These are phyloP conservation scores for Cheilinus undulatus DNA, from an alignment of 2,113 vertebrate species.

Conservation along the genomic window DNA sequence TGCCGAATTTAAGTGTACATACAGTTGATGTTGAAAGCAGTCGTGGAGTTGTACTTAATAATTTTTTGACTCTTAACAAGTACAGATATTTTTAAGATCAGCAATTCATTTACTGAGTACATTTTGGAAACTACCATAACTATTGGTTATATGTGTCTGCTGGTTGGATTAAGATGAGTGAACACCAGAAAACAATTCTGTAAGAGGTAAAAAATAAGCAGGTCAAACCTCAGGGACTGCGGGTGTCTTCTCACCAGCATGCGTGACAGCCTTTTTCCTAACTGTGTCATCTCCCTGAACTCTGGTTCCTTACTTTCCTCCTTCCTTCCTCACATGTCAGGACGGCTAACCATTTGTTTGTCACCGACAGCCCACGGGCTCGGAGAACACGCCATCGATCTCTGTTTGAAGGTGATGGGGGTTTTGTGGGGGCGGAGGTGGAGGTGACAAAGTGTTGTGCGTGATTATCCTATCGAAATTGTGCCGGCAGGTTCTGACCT, in stretches of 20 bases:
- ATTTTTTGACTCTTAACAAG: no score
- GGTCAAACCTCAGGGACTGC: background rate
- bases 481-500: constrained; percentile 33
- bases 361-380: constrained; percentile 41
- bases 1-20: no score
- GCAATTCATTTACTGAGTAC: no score
- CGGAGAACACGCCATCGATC: constrained; percentile 56
- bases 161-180: background rate
- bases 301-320: constrained; percentile 41
- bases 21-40: no score
- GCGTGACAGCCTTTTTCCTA: background rate
- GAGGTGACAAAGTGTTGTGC: constrained; percentile 37
- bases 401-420: constrained; percentile 32
- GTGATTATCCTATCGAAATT: constrained; percentile 38
- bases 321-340: constrained; percentile 31
- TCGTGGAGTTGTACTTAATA: no score
- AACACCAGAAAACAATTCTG: background rate
- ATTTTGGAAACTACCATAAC: no score
- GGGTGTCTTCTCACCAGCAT: constrained; percentile 10
- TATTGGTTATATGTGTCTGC: background rate
- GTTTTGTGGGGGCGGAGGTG: constrained; percentile 11
- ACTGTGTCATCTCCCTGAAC: constrained; percentile 5
- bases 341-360: constrained; percentile 48
- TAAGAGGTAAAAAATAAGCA: constrained; percentile 1
- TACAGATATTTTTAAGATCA: no score